phyloP scores from a whole-genome alignment of 2,888 invertebrate genomes.

The Tetranychus piercei region DNA sequence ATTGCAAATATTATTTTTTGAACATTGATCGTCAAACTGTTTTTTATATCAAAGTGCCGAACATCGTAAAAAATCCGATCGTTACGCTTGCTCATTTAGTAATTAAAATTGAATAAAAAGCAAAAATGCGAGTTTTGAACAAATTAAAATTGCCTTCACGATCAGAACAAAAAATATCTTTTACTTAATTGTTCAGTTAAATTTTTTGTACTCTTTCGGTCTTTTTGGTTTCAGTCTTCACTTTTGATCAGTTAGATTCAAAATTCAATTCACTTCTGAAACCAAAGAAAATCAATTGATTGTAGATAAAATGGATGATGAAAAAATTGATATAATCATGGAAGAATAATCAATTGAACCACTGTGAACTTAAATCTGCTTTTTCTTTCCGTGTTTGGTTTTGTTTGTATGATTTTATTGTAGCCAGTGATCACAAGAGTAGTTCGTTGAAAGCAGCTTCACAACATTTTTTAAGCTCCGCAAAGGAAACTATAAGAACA shows the following conservation, averaged over 20 bases:
- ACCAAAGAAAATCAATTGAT: not conserved
- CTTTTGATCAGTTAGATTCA: no score
- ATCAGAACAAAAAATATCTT: not conserved
- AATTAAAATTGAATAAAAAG: not conserved
- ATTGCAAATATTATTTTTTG: no score
- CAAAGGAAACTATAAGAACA: conserved; percentile 80
- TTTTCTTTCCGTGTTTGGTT: not conserved
- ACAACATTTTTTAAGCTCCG: conserved; percentile 82
- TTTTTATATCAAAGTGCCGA: no score
- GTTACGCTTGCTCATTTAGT: no score
- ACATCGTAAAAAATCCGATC: not conserved
- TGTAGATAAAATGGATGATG: not conserved
- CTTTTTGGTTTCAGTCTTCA: not conserved
- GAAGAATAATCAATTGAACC: not conserved
- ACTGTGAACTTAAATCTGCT: no score
- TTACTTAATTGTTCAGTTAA: not conserved
- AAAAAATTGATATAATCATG: not conserved
- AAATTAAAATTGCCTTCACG: not conserved
- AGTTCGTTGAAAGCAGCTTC: conserved; percentile 76
- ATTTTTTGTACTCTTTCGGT: not conserved
- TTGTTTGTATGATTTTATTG: not conserved
- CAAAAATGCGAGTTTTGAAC: not conserved
- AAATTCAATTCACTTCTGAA: not conserved
- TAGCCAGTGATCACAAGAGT: conserved; percentile 25
- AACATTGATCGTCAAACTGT: no score